Evolutionary conservation across 2,888 invertebrate species (phyloP).

Genomic region (Notocelia uddmanniana): DNA sequence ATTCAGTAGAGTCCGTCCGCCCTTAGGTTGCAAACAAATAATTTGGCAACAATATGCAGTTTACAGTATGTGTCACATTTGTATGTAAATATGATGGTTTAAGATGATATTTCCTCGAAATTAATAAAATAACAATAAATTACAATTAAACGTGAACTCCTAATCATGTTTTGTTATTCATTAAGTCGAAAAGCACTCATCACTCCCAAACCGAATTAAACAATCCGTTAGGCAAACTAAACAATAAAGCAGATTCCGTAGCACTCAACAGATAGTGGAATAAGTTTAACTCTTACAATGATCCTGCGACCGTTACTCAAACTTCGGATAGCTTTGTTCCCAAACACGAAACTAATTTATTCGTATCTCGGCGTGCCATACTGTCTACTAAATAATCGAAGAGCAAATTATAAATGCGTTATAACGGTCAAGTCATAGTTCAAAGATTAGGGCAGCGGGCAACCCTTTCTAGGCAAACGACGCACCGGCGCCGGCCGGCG

Average conservation of each 20-base stretch:
- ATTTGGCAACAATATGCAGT: not conserved
- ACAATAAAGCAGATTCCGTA: slow-evolving; percentile 68
- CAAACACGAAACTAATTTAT: slow-evolving; percentile 85
- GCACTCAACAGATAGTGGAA: slow-evolving; percentile 69
- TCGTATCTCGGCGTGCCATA: slow-evolving; percentile 78
- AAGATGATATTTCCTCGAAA: not conserved
- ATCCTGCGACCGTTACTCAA: slow-evolving; percentile 82
- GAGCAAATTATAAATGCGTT: slow-evolving; percentile 85
- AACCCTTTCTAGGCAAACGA: slow-evolving; percentile 72
- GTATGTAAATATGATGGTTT: not conserved
- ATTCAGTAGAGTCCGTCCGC: not conserved
- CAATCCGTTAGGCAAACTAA: slow-evolving; percentile 63
- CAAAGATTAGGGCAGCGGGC: slow-evolving; percentile 85
- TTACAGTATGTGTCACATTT: not conserved
- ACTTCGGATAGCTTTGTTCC: slow-evolving; percentile 82
- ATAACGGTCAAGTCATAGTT: slow-evolving; percentile 86
- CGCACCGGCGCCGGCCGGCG: slow-evolving; percentile 56
- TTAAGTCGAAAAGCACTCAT: slow-evolving; percentile 43
- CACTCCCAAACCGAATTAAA: slow-evolving; percentile 56
- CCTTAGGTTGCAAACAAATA: not conserved
- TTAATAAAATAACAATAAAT: not conserved
- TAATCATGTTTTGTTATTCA: slow-evolving; percentile 7
- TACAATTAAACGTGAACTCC: not conserved
- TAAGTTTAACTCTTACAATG: slow-evolving; percentile 77
- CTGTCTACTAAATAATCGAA: slow-evolving; percentile 83